Evolutionary conservation across 2,888 invertebrate species (phyloP).

Genomic region (Hedya salicella): DNA sequence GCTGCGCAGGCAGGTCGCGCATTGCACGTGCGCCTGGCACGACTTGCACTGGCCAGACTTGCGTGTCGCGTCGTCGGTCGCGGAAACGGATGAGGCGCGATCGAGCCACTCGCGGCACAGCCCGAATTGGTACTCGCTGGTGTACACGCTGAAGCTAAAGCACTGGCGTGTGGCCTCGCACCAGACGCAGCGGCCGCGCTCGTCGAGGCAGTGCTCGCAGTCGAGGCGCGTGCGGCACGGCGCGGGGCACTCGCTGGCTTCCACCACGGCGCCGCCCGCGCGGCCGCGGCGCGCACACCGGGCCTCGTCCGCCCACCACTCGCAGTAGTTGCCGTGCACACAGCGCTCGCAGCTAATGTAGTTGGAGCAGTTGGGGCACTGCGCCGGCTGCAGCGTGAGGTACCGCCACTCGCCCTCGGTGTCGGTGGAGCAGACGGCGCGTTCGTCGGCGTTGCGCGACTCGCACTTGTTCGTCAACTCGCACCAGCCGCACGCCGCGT

Average conservation of each 20-base stretch:
- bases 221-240: conserved; percentile 91
- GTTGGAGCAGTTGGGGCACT: conserved; percentile 95
- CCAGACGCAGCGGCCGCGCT: conserved; percentile 96
- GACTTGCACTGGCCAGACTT: conserved; percentile 91
- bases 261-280: conserved; percentile 87
- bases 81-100: conserved; percentile 86
- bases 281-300: conserved; percentile 93
- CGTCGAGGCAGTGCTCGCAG: conserved; percentile 93
- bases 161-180: conserved; percentile 96
- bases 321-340: conserved; percentile 91
- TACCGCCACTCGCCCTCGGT: conserved; percentile 88
- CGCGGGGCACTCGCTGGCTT: conserved; percentile 88
- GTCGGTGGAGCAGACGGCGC: conserved; percentile 81
- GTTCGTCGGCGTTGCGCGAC: conserved; percentile 88
- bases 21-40: conserved; percentile 90
- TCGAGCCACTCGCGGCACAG: conserved; percentile 97
- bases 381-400: conserved; percentile 91
- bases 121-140: conserved; percentile 97
- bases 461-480: conserved; percentile 90
- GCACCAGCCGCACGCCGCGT: conserved; percentile 97
- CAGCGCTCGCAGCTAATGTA: conserved; percentile 95
- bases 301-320: conserved; percentile 97
- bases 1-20: conserved; percentile 91
- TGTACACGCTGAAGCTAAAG: conserved; percentile 98
- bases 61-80: conserved; percentile 66